Percentiles rank a stretch among this genome's conserved stretches.
Conservation (phyloP, 2,797 vertebrate genomes). For the Oreonectes daqikongensis region DNA sequence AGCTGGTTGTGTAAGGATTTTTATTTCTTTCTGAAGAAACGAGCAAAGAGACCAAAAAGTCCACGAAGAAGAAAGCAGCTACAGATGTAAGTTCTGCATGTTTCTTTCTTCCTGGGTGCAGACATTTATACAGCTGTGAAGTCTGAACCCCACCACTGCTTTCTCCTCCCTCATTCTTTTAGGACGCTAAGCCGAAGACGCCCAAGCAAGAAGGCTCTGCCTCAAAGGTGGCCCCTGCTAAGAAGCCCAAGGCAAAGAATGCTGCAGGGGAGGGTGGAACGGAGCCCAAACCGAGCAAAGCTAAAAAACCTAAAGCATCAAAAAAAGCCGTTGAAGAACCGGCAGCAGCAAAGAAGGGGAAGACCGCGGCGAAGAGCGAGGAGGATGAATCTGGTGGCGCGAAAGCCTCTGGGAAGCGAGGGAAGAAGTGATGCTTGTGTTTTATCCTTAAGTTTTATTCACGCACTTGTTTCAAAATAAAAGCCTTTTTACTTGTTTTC, state of each 20-base stretch:
- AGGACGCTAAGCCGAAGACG: slow-evolving; percentile 61
- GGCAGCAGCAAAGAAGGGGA: slow-evolving; percentile 33
- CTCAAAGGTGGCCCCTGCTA: slow-evolving; percentile 66
- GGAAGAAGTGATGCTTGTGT: slow-evolving; percentile 56
- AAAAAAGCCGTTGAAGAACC: slow-evolving; percentile 53
- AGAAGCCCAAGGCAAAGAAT: slow-evolving; percentile 72
- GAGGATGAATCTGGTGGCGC: slow-evolving; percentile 12
- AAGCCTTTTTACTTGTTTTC: slow-evolving; percentile 34
- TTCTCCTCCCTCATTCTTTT: not conserved
- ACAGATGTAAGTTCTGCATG: slow-evolving; percentile 13
- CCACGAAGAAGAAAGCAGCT: slow-evolving; percentile 16
- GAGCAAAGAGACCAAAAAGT: not conserved
- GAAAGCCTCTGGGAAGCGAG: slow-evolving; percentile 65
- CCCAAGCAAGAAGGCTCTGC: slow-evolving; percentile 33
- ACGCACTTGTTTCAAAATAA: slow-evolving; percentile 59
- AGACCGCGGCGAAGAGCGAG: not conserved
- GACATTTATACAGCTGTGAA: not conserved
- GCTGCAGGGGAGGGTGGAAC: slow-evolving; percentile 4
- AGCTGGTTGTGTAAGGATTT: no score
- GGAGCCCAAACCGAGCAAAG: slow-evolving; percentile 52
- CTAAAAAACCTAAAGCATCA: slow-evolving; percentile 49
- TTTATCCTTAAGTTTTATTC: slow-evolving; percentile 16
- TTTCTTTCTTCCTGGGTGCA: not conserved
- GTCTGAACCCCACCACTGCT: not conserved
- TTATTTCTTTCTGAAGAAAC: not conserved